Base-by-base conservation (phyloP, 2,888 invertebrate species). In the Carpatolechia fugitivella region DNA sequence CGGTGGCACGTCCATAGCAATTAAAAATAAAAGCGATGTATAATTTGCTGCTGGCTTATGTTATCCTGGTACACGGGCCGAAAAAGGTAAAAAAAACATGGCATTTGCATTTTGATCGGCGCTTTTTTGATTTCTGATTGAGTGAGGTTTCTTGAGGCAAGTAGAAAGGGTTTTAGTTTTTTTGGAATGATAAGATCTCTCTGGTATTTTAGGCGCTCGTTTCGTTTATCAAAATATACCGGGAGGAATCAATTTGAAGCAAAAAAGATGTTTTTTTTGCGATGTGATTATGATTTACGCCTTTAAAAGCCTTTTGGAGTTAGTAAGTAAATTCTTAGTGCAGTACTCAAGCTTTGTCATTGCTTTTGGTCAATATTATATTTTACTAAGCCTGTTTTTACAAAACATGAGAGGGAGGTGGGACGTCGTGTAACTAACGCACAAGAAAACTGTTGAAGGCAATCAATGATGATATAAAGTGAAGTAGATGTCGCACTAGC, bases 11-110 rank as follows among this genome's bases (percentile, higher is more conserved):
- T 75, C 74, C 80, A 67, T 79, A 77, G 81, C 85, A 89, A 88
- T 89, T 88, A 89, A 88, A 89, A 89, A 89, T 85, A 86, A 88
- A 85, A 81, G 78, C 75, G 72, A 76, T 67, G 74, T 78, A 74
- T 88, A 88, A 88, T 88, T 88, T 87, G 87, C 84, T 80, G 78
- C 77, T 80, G 83, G 82, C 81, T 85, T 82, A 85, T 82, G 82
- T 78, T 73, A 75, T 76, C 70, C 70, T 62, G 69, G 68, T 72
- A 33, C 72, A 69, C 61, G 67, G 60, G 75, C 68, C 74, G 73
- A 82, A 85, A 83, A 85, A 69, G 73, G 78, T 66, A 64, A 83
- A 80, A 78, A 80, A 55, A 52, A 16, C n/a, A 8, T 52, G 56
- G 57, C 70, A 80, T 82, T 81, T 80, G 78, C 83, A 84, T 85